Conservation (phyloP, 2,113 vertebrate species). For the Alaudala cheleensis region DNA sequence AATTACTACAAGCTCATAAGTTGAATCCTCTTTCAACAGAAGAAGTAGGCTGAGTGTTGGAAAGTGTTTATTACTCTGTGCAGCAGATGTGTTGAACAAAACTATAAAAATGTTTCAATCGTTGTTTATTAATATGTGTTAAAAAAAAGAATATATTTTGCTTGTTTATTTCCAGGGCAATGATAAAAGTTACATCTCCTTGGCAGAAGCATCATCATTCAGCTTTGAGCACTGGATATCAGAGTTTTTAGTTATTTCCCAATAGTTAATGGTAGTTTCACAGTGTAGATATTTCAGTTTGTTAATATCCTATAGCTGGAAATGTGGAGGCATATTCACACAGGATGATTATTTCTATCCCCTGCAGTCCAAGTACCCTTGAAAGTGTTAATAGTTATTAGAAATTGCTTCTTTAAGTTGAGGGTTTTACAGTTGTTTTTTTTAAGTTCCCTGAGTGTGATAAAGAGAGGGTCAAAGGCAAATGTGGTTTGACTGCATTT, state of each 20-base stretch:
- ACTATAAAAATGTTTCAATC: not conserved
- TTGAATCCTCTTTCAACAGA: not conserved
- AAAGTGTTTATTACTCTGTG: not conserved
- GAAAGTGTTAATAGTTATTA: not conserved
- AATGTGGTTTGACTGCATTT: not conserved
- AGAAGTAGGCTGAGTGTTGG: not conserved
- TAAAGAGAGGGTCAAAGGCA: not conserved
- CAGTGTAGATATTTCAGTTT: not conserved
- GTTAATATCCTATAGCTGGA: not conserved
- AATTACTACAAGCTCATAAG: not conserved
- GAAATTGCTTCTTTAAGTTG: not conserved
- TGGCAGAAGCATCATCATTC: not conserved
- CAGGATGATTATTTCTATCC: not conserved
- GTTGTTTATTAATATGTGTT: not conserved
- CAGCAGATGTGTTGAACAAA: not conserved
- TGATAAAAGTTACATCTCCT: not conserved
- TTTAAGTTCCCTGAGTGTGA: not conserved
- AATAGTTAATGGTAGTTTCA: not conserved
- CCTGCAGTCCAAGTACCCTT: not conserved
- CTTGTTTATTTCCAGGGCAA: not conserved
- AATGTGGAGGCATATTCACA: not conserved
- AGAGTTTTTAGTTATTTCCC: not conserved
- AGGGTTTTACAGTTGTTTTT: not conserved
- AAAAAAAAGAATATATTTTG: not conserved
- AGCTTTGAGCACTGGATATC: not conserved